Evolutionary conservation across 2,113 vertebrate species (phyloP), one percentile per base, ranked within the genome.

Genomic region (Tychaedon coryphoeus): DNA sequence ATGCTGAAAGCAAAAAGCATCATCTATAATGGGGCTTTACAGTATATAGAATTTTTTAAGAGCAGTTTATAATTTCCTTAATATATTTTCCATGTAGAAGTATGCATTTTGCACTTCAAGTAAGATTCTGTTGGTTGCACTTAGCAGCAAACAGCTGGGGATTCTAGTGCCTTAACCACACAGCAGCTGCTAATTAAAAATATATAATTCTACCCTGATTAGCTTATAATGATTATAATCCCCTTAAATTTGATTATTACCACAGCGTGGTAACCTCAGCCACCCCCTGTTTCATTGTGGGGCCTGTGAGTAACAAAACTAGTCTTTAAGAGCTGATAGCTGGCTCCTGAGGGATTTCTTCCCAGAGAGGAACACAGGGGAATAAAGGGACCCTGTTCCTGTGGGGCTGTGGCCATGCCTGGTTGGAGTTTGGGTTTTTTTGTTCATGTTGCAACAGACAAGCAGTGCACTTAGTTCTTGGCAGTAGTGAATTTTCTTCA

Each of bases 111-210:
- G 31, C 69, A 64, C 92, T 93, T 94, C 92, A 81, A 79, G 91
- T 81, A 71, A 77, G 66, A 48, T 88, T 23, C 54, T 80, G 66
- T 87, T 96, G 75, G 79, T 96, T 92, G 88, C 67, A 66, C 70
- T 96, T 92, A 78, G 40, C 72, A 80, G 73, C 92, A 94, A 91
- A 94, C 93, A 96, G 95, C 96, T 96, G 97, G 92, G 77, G 74
- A 50, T 86, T 77, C 73, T 73, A 43, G 34, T 81, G 89, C 92
- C 86, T 80, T 76, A 95, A 95, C 86, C 69, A 38, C 95, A 85
- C 81, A 94, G 85, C 89, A 94, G 95, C 95, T 96, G 93, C 91
- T 97, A 95, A 96, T 97, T 97, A 96, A 95, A 95, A 82, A 88
- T 78, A 90, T 91, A 92, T 97, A 89, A 95, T 91, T 88, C 91